phyloP scores from a whole-genome alignment of 2,113 vertebrate genomes.

The Plecotus auritus region DNA sequence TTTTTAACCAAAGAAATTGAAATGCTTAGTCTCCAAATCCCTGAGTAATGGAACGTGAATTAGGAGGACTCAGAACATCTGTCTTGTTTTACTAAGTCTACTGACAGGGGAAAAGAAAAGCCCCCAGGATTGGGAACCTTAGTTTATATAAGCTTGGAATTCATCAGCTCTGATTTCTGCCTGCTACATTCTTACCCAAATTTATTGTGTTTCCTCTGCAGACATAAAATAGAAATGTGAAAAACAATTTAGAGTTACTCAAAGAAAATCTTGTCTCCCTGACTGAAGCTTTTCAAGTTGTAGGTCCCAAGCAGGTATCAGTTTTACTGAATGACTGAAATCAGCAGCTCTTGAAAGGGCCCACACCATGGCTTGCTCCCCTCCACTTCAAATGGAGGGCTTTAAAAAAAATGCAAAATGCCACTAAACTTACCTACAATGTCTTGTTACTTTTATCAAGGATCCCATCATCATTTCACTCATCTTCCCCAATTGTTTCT shows the following conservation, averaged over 20 bases:
- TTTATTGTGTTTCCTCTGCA: slow-evolving; percentile 56
- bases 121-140: slow-evolving; percentile 42
- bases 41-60: slow-evolving; percentile 53
- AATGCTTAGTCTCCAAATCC: slow-evolving; percentile 49
- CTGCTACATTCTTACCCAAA: slow-evolving; percentile 63
- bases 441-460: background rate
- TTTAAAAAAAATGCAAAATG: slow-evolving; percentile 22
- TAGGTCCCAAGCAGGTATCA: background rate
- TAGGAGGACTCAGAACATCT: slow-evolving; percentile 42
- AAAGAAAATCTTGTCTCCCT: slow-evolving; percentile 46
- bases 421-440: slow-evolving; percentile 2
- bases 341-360: background rate
- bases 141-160: slow-evolving; percentile 63
- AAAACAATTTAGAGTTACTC: slow-evolving; percentile 58
- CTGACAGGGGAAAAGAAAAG: slow-evolving; percentile 53
- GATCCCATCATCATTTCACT: background rate
- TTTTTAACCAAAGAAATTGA: slow-evolving; percentile 55
- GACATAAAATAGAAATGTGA: slow-evolving; percentile 62
- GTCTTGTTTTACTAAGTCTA: slow-evolving; percentile 63
- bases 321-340: slow-evolving; percentile 16
- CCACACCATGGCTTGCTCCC: background rate
- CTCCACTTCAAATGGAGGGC: background rate
- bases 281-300: slow-evolving; percentile 43
- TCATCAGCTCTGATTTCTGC: slow-evolving; percentile 63
- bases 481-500: background rate